Evolutionary conservation across 2,888 invertebrate genomes (phyloP).

Genomic region (Drosophila tanythrix): DNA sequence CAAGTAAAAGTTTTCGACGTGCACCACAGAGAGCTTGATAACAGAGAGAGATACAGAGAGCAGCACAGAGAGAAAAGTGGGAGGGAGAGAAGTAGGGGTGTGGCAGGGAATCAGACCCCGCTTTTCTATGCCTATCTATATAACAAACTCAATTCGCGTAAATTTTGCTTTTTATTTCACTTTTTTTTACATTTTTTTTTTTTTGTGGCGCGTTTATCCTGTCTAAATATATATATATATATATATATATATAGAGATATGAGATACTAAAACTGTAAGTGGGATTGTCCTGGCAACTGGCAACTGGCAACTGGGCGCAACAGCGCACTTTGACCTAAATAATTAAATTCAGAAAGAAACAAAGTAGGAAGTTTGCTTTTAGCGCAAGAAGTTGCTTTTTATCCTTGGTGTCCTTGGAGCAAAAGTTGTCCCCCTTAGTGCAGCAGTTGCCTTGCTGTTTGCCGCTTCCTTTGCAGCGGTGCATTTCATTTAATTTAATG

Average conservation of each 20-base stretch:
- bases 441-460: slow-evolving; percentile 21
- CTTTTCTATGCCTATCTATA: slow-evolving; percentile 33
- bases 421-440: slow-evolving; percentile 44
- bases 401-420: slow-evolving; percentile 45
- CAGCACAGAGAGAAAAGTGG: not conserved
- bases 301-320: slow-evolving; percentile 53
- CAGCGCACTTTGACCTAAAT: slow-evolving; percentile 75
- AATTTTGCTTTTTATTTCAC: slow-evolving; percentile 39
- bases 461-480: slow-evolving; percentile 35
- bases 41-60: slow-evolving; percentile 1
- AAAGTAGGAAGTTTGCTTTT: slow-evolving; percentile 61
- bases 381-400: slow-evolving; percentile 26
- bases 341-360: slow-evolving; percentile 68
- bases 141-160: slow-evolving; percentile 68
- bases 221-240: not conserved
- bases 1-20: slow-evolving; percentile 59
- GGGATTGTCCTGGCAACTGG: slow-evolving; percentile 63
- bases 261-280: slow-evolving; percentile 41
- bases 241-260: not conserved
- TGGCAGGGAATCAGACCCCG: not conserved
- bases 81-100: not conserved
- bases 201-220: not conserved
- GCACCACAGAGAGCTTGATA: slow-evolving; percentile 42
- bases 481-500: slow-evolving; percentile 74
- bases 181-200: slow-evolving; percentile 11